Evolutionary conservation across 2,113 vertebrate species (phyloP), one percentile per base, ranked within the genome.

Genomic region (Ophthalmolycus amberensis): DNA sequence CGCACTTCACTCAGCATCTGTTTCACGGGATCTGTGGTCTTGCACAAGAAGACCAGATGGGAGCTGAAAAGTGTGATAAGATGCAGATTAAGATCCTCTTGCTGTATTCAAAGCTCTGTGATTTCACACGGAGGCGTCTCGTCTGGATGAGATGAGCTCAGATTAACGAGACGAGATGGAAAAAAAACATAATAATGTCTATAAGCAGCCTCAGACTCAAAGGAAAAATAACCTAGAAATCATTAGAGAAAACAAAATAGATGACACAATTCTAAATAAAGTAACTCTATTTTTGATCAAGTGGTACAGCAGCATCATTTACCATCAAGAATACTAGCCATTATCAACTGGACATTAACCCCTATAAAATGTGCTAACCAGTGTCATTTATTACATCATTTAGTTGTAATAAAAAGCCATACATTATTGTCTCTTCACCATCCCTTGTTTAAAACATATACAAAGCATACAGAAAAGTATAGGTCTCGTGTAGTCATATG

Each of bases 11-110:
- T 71, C 56, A 60, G 74, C 75, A 66, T 74, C 71, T 80, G 83
- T 60, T 75, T 71, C 34, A 38, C 3, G 0, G 59, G 54, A 12
- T 18, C 2, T 0, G 46, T 54, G 11, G 16, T 60, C 27, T 48
- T 34, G 16, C 27, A 62, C 11, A 56, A 75, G 48, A 38, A 32
- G n/a, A 37, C 32, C n/a, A 62, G 73, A 82, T 25, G 5, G 3
- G 32, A 46, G 14, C 6, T 69, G 37, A 48, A 42, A 70, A 70
- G n/a, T 83, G 37, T 16, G 76, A 80, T 77, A 22, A 85, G 12
- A 75, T 25, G 58, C 50, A 56, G 65, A 89, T 77, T 77, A 50
- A 6, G 10, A 71, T 87, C 67, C 5, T 54, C 77, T 52, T 22
- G 29, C 63, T 69, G 11, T 29, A 14, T 80, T 25, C 59, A 48